phyloP scores from a whole-genome alignment of 2,888 invertebrate genomes.

The Shargacucullia verbasci region DNA sequence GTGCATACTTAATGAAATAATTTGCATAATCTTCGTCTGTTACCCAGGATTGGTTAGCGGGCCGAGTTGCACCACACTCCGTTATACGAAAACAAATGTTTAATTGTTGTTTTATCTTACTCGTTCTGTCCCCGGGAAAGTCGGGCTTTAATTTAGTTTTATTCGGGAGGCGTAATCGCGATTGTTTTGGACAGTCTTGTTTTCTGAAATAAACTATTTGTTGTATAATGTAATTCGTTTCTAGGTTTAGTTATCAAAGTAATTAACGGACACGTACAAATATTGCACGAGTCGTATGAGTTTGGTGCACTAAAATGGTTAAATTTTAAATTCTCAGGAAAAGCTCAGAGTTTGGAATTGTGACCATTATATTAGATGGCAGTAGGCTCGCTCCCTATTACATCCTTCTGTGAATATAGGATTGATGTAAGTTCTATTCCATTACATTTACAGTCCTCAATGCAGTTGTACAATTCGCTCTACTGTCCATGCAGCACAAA shows the following conservation, averaged over 20 bases:
- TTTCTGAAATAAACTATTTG: constrained; percentile 8
- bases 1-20: constrained; percentile 63
- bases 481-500: constrained; percentile 6
- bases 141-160: constrained; percentile 37
- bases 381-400: no score
- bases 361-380: no score
- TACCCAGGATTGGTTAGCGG: constrained; percentile 51
- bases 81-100: constrained; percentile 50
- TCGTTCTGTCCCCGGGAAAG: constrained; percentile 24
- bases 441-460: no score
- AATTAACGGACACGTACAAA: no score
- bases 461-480: constrained; percentile 5
- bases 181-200: constrained; percentile 20
- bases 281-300: no score
- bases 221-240: background rate
- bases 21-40: constrained; percentile 66
- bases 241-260: no score
- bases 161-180: constrained; percentile 27
- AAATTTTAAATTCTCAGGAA: no score
- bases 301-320: no score
- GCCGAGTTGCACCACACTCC: constrained; percentile 40
- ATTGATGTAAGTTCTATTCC: no score
- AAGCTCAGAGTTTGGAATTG: no score
- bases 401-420: no score
- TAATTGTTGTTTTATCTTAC: constrained; percentile 49